Percentiles rank a stretch among this genome's conserved stretches.
Conservation (phyloP, 1,140 invertebrate genomes). For the Aphaenogaster floridana region DNA sequence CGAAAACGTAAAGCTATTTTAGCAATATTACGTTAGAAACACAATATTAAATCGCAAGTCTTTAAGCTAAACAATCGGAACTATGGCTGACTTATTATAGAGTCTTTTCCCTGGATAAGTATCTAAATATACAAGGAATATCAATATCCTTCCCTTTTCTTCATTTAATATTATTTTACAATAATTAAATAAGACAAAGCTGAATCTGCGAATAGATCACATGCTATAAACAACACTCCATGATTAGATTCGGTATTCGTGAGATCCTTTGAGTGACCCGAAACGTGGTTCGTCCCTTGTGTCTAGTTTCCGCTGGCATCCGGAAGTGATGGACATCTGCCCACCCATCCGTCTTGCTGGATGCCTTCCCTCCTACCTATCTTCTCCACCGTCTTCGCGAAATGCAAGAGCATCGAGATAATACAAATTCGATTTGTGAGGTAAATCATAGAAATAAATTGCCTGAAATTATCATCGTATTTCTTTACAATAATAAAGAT, state of each 20-base stretch:
- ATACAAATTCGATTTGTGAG: constrained; percentile 9
- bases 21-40: not conserved
- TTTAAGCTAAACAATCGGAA: not conserved
- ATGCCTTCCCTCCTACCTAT: constrained; percentile 9
- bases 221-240: constrained; percentile 37
- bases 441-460: constrained; percentile 2
- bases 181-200: not conserved
- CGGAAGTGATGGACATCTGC: constrained; percentile 59
- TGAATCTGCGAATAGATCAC: not conserved
- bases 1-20: not conserved
- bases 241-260: constrained; percentile 61
- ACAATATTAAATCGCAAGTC: not conserved
- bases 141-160: not conserved
- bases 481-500: not conserved
- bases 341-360: not conserved
- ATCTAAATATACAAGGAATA: not conserved
- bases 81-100: not conserved
- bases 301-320: constrained; percentile 35
- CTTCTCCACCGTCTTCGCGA: not conserved
- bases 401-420: not conserved
- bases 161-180: not conserved
- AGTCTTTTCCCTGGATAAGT: not conserved
- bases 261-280: constrained; percentile 30
- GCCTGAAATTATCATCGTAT: not conserved
- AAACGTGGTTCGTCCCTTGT: constrained; percentile 28